A percentile compares a stretch with the other conserved stretches of the same genome.
phyloP scores from a whole-genome alignment of 2,113 vertebrate genomes.

The Micronycteris hirsuta region DNA sequence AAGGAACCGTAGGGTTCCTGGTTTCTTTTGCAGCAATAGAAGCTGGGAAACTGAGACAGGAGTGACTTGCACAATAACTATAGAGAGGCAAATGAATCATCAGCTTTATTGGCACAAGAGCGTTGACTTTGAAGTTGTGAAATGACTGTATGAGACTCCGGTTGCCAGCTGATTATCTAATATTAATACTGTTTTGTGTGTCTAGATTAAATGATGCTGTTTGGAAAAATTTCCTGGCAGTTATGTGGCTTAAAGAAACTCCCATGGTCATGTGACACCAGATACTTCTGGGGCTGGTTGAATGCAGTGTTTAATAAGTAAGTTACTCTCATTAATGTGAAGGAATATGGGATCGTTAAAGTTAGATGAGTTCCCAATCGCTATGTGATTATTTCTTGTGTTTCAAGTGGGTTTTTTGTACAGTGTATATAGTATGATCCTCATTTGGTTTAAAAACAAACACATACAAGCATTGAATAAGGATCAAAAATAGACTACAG shows the following conservation, averaged over 20 bases:
- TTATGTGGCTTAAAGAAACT: conserved; percentile 43
- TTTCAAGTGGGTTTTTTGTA: not conserved
- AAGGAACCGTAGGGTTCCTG: not conserved
- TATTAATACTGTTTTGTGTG: conserved; percentile 58
- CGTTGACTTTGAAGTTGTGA: not conserved
- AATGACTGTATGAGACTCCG: not conserved
- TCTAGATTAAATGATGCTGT: conserved; percentile 76
- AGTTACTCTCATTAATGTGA: conserved; percentile 60
- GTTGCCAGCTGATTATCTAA: conserved; percentile 36
- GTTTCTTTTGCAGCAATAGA: conserved; percentile 6
- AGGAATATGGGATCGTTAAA: conserved; percentile 24
- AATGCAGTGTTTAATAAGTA: conserved; percentile 98
- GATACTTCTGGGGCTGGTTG: conserved; percentile 95
- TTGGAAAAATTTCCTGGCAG: conserved; percentile 66
- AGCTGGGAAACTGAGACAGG: not conserved
- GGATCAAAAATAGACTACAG: not conserved
- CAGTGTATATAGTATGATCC: not conserved
- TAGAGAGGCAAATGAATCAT: not conserved
- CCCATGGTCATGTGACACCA: conserved; percentile 58
- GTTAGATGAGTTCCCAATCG: not conserved
- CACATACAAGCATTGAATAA: not conserved
- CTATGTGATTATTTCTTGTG: not conserved
- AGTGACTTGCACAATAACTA: not conserved
- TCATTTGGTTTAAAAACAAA: conserved; percentile 11
- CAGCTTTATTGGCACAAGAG: not conserved